phyloP scores from a whole-genome alignment of 2,797 vertebrate species.

The Peromyscus nudipes region DNA sequence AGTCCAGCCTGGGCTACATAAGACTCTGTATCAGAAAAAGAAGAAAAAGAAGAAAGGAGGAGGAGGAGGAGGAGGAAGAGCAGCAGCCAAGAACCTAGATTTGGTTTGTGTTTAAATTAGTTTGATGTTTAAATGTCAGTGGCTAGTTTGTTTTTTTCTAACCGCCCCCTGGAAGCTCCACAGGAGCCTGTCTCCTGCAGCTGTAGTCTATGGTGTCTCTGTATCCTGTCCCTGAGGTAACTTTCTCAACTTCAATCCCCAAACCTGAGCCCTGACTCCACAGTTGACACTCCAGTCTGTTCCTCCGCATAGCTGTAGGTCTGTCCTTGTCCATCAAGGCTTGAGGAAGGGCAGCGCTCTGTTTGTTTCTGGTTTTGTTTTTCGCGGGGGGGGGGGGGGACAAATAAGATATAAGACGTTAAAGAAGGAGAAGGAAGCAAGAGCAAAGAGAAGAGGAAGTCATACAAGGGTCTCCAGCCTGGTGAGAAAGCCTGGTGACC shows the following conservation, averaged over 20 bases:
- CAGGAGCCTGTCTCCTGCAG: neutral
- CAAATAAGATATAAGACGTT: neutral
- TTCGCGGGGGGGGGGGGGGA: too few relatives aligned
- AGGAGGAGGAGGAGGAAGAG: fast-evolving
- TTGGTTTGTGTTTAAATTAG: neutral
- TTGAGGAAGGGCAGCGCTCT: neutral
- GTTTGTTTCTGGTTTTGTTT: neutral
- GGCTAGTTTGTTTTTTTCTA: neutral
- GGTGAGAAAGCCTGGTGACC: neutral
- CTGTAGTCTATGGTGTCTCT: neutral
- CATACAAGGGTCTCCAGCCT: too few relatives aligned
- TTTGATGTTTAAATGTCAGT: slow-evolving; percentile 39
- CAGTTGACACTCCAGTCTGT: neutral
- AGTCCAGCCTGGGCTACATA: neutral
- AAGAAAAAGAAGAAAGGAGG: neutral
- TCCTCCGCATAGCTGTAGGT: neutral
- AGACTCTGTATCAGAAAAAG: neutral
- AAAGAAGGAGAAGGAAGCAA: neutral
- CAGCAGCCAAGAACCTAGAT: slow-evolving; percentile 13
- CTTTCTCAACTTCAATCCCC: neutral
- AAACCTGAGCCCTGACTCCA: neutral
- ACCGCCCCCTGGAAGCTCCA: neutral
- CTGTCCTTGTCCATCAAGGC: neutral
- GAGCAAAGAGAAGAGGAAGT: neutral
- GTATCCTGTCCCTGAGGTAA: neutral